phyloP scores from a whole-genome alignment of 2,888 invertebrate species.

The Drosophila meridiana region DNA sequence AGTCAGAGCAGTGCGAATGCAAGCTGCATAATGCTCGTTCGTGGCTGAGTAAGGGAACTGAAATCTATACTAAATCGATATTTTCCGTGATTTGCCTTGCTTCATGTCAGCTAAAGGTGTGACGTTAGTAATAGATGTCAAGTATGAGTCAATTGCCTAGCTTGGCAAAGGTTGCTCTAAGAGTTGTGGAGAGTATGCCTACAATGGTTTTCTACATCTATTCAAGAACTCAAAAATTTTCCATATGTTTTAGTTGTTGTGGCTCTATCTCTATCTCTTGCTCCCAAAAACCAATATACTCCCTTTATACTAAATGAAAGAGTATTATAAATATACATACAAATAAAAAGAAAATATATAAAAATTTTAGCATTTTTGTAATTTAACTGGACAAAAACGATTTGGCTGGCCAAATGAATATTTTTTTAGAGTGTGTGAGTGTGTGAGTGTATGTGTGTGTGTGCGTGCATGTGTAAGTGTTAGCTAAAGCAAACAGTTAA shows the following conservation, averaged over 20 bases:
- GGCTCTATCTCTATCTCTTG: no score
- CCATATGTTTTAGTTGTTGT: no score
- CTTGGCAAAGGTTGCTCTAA: not conserved
- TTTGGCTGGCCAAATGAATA: conserved; percentile 38
- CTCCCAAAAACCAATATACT: not conserved
- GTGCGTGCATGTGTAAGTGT: conserved; percentile 17
- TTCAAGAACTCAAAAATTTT: no score
- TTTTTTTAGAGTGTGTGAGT: not conserved
- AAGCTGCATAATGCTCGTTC: not conserved
- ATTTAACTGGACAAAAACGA: conserved; percentile 26
- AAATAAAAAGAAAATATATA: not conserved
- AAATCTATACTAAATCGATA: not conserved
- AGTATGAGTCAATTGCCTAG: not conserved
- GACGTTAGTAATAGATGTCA: not conserved
- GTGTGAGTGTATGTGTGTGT: conserved; percentile 12
- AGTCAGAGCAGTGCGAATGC: not conserved
- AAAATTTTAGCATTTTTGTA: conserved; percentile 4
- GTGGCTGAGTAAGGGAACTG: not conserved
- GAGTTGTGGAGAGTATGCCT: not conserved
- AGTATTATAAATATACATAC: not conserved
- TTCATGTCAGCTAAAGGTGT: not conserved
- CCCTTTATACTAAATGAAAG: not conserved
- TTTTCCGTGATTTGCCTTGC: not conserved
- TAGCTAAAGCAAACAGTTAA: conserved; percentile 60
- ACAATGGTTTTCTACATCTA: no score